Evolutionary conservation across 2,797 vertebrate genomes (phyloP), one percentile per base, ranked within the genome.

Genomic region (Malurus splendens): DNA sequence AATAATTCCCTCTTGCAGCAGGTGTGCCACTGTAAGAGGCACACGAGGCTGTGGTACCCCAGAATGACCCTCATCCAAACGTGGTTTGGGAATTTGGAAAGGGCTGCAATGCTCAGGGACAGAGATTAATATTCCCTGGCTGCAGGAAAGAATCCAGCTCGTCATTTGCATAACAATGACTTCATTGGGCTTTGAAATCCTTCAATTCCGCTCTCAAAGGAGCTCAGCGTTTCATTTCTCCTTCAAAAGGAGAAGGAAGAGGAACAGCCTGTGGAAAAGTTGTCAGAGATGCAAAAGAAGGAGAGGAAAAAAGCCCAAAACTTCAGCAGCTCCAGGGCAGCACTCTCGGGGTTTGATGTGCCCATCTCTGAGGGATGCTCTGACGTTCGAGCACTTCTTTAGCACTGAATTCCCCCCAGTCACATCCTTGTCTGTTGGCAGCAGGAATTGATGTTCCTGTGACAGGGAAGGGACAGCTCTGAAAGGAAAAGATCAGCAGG

Each of bases 131-230:
- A 44, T 60, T 87, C 66, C 44, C 18, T 12, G 23, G 18, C 55
- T 4, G 2, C 39, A 75, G 55, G 47, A 68, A 68, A 59, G 33
- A 62, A 4, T 28, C 27, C 0, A 0, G 25, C 2, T 54, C 4
- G 2, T 33, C 18, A 36, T 87, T 75, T 75, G 30, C 70, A 59
- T 33, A 9, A 73, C 38, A 81, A 12, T 2, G 17, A n/a, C 12
- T 71, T 13, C 8, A 3, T 7, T 20, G 5, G 7, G 1, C 68
- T 76, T 80, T 23, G 51, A 60, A 82, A 74, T 61, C 14, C 39
- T 57, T 50, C 62, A 30, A 1, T 52, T 45, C 32, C 0, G 0
- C 11, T 48, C 79, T 84, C 60, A 36, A 52, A 80, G 55, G 23
- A 71, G 6, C 44, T 27, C 23, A 5, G n/a, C 1, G 15, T 18